Conservation (phyloP, 2,113 vertebrate species). For the Cervus canadensis region DNA sequence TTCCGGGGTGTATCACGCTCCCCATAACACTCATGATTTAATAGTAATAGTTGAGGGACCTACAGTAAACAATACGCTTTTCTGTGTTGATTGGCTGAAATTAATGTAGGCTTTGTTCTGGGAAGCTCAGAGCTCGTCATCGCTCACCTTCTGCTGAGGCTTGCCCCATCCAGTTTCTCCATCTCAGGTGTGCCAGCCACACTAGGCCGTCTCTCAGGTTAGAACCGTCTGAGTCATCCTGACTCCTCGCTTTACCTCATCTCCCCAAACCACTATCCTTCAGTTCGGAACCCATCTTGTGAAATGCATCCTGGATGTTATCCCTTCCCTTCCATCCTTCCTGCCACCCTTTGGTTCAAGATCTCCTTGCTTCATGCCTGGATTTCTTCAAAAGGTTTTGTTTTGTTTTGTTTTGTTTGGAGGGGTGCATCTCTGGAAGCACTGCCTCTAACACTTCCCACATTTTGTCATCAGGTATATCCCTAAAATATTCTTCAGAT, state of each 20-base stretch:
- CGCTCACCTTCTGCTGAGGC: not conserved
- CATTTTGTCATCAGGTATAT: not conserved
- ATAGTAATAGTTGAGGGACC: not conserved
- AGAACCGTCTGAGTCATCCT: conserved; percentile 36
- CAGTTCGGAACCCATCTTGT: not conserved
- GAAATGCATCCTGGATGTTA: conserved; percentile 3
- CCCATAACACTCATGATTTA: not conserved
- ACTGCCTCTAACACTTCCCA: not conserved
- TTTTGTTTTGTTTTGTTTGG: not conserved
- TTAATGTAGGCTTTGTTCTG: not conserved
- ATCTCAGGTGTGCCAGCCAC: not conserved
- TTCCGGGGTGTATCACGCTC: not conserved
- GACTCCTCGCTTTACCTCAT: conserved; percentile 11
- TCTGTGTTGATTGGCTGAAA: not conserved
- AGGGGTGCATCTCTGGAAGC: not conserved
- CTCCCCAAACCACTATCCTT: not conserved
- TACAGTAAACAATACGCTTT: not conserved
- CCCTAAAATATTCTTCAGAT: not conserved
- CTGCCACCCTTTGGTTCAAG: not conserved
- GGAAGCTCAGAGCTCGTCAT: not conserved
- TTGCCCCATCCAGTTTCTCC: not conserved
- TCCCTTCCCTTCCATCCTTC: not conserved
- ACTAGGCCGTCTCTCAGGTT: not conserved
- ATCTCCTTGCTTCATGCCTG: not conserved
- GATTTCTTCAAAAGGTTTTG: not conserved